Evolutionary conservation across 2,888 invertebrate genomes (phyloP), one percentile per base, ranked within the genome.

Genomic region (Lithophane ornitopus): DNA sequence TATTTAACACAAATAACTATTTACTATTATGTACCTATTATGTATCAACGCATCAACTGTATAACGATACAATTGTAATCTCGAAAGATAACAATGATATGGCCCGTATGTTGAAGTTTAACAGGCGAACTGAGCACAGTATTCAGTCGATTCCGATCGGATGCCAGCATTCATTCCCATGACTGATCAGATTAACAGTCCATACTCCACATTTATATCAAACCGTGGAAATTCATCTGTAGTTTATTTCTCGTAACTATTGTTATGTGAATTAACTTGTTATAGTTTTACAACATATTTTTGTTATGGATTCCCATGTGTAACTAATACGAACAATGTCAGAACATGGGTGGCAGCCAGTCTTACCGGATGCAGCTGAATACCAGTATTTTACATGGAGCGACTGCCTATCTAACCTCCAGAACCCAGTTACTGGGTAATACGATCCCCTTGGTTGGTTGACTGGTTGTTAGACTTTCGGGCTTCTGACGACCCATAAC

Each of bases 131-230:
- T 46, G 46, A n/a, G 19, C 26, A 79, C n/a, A n/a, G n/a, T n/a
- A n/a, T 68, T 49, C 62, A 70, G 22, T 56, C 59, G 67, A 84
- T 84, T 62, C 70, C 61, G 46, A 84, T 84, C 74, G 66, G 16
- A 65, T 63, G 28, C 61, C 66, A 11, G 56, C 72, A 67, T 79
- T 56, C 26, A 70, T 74, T 81, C 84, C 81, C 81, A 81, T 84
- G 81, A 81, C 81, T 68, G 80, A 81, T 84, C 74, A 67, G 65
- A 78, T 75, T 74, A 79, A 69, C 66, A 52, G 59, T 19, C 70
- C 67, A 72, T 68, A 84, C 84, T 85, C 79, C 79, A 78, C 70
- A 76, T 72, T 61, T 19, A 41, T 66, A 61, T 59, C 67, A 67
- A 79, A 67, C 69, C 84, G 61, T 79, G 69, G 28, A 61, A 73